phyloP scores from a whole-genome alignment of 2,888 invertebrate genomes.

The Chrysolina haemoptera region DNA sequence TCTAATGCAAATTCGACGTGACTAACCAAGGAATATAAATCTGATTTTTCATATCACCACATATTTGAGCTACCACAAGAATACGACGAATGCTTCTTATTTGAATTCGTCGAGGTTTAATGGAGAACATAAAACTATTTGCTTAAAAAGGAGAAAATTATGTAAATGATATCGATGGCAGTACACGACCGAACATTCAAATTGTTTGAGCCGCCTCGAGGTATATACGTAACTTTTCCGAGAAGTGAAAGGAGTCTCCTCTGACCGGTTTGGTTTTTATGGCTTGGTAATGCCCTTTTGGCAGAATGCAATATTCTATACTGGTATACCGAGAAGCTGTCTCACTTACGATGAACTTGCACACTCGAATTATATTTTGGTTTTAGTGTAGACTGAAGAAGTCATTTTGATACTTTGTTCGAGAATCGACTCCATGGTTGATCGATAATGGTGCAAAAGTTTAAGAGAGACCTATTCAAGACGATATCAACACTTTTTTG shows the following conservation, averaged over 20 bases:
- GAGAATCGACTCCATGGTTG: no score
- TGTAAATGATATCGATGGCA: conserved; percentile 39
- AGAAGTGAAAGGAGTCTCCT: conserved; percentile 43
- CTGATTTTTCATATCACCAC: not conserved
- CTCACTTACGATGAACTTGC: not conserved
- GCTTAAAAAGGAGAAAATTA: conserved; percentile 46
- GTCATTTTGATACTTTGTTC: no score
- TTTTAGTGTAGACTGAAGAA: no score
- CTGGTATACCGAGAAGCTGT: not conserved
- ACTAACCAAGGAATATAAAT: not conserved
- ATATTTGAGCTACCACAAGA: conserved; percentile 5
- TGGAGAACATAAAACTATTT: conserved; percentile 37
- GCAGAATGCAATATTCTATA: not conserved
- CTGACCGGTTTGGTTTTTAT: conserved; percentile 30
- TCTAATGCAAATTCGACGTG: not conserved
- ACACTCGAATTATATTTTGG: not conserved
- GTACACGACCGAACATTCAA: conserved; percentile 15
- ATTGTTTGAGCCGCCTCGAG: conserved; percentile 1
- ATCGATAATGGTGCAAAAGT: no score
- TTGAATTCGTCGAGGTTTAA: conserved; percentile 8
- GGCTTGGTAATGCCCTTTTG: conserved; percentile 9
- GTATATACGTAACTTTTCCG: conserved; percentile 21
- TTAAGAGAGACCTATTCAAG: no score
- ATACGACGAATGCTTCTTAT: not conserved
- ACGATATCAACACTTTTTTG: no score